Evolutionary conservation across 2,797 vertebrate genomes (phyloP), one percentile per base, ranked within the genome.

Genomic region (Lemur catta): DNA sequence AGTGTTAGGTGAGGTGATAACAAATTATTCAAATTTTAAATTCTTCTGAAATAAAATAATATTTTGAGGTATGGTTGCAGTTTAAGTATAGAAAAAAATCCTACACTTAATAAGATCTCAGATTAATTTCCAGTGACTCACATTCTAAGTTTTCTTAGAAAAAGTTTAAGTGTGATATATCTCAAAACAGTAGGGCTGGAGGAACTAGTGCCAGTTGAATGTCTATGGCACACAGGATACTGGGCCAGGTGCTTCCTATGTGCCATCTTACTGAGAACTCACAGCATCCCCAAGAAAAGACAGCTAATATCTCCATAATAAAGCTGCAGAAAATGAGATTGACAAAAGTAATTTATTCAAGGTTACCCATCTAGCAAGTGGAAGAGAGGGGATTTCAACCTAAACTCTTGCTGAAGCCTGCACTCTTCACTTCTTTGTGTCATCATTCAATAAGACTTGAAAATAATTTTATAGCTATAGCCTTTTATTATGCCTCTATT

Each of bases 71-170:
- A 22, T 71, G 30, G 24, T 74, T 87, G 38, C 7, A 87, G n/a
- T 59, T 95, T 79, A 57, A 86, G 92, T 75, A 86, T 87, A 75
- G 69, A 18, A 94, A 61, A 78, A 82, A 79, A 48, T 11, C 33
- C 7, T 33, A 74, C 11, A 59, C 17, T 95, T 96, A 79, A 71
- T 91, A 93, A 85, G 55, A 86, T 63, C 28, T 43, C 74, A 84
- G 48, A 75, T 96, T 89, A 81, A 88, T 91, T 94, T 85, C 48
- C 24, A 93, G 7, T 85, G 86, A 91, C 52, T 93, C 78, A 91
- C 4, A 55, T 61, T 79, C 41, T 24, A 81, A 55, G 17, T 71
- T 86, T 94, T 84, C 41, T 46, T 80, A 50, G 41, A 30, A 91
- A 85, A 74, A 26, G 26, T 33, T 69, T 79, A 76, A 72, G n/a